Base-by-base conservation (phyloP, 2,888 invertebrate genomes). In the Acleris cristana region DNA sequence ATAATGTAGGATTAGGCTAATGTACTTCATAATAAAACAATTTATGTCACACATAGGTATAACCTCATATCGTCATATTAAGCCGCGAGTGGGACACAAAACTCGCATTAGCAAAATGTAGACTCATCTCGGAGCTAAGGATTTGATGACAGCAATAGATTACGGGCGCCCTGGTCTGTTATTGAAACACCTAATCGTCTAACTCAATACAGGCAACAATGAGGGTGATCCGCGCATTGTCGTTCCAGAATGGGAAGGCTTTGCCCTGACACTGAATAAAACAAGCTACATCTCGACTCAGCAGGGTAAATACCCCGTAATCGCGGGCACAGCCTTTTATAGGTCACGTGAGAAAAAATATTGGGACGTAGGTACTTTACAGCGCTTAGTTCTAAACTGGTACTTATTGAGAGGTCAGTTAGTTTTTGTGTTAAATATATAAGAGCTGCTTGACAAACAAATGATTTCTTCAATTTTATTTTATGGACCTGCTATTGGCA, bases 181-280 rank as follows among this genome's bases (percentile, higher is more conserved):
- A 85, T 86, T 83, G 85, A 86, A 85, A 78, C 83, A 74, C 84
- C 83, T 89, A 88, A 89, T 88, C 88, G 86, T 83, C 83, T 82
- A 82, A 82, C 86, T 86, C 85, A 82, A 87, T 87, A 85, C 79
- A 77, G 74, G 72, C 83, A 81, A 89, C 89, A 89, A 89, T 84
- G 73, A 86, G 65, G 79, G 75, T 85, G 87, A 88, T 87, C 86
- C 83, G 76, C 74, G 83, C 81, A 89, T 89, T 90, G 89, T 89
- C 80, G 83, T 78, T 74, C 77, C 77, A 87, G 88, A 89, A 90
- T 88, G 78, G 84, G 79, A 87, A 82, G 88, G 90, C 88, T 90
- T 89, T 90, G 80, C 83, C 74, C 74, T 82, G 79, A 79, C 80
- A 81, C 78, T 79, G 87, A 86, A 89, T 89, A 84, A 89, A 88